A percentile compares a stretch with the other conserved stretches of the same genome.
Evolutionary conservation across 1,140 invertebrate genomes (phyloP).

Genomic region (Leptestheria dahalacensis): DNA sequence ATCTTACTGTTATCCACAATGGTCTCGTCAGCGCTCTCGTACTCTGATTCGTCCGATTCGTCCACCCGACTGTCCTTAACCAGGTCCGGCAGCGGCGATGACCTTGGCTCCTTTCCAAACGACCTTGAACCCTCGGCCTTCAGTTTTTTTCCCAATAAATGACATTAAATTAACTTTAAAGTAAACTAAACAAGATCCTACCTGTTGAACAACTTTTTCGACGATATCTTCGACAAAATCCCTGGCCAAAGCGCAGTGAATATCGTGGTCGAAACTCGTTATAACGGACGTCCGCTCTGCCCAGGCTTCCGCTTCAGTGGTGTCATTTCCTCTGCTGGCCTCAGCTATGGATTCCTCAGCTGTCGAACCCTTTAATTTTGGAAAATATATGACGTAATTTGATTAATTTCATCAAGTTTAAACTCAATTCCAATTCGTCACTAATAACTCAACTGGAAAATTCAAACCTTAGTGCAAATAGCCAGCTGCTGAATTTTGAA

Average conservation of each 20-base stretch:
- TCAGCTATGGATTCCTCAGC: background rate
- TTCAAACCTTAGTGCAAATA: background rate
- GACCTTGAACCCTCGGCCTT: background rate
- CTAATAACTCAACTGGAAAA: background rate
- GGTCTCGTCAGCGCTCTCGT: slow-evolving; percentile 10
- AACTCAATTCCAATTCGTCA: no score
- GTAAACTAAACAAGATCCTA: background rate
- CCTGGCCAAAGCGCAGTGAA: background rate
- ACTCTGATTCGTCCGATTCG: slow-evolving; percentile 4
- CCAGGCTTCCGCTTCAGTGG: slow-evolving; percentile 4
- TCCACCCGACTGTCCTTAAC: background rate
- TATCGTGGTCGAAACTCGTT: slow-evolving; percentile 1
- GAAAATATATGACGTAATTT: background rate
- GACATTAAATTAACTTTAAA: background rate
- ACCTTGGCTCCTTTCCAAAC: background rate
- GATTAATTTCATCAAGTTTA: no score
- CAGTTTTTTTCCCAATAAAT: background rate
- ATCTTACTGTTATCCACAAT: background rate
- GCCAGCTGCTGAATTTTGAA: background rate
- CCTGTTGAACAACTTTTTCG: slow-evolving; percentile 3
- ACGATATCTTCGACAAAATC: background rate
- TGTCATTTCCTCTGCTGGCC: background rate
- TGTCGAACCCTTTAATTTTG: background rate
- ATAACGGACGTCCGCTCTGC: slow-evolving; percentile 6
- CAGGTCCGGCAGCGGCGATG: background rate